A percentile compares a stretch with the other conserved stretches of the same genome.
Conservation (phyloP, 2,888 invertebrate genomes). For the Thymelicus acteon region DNA sequence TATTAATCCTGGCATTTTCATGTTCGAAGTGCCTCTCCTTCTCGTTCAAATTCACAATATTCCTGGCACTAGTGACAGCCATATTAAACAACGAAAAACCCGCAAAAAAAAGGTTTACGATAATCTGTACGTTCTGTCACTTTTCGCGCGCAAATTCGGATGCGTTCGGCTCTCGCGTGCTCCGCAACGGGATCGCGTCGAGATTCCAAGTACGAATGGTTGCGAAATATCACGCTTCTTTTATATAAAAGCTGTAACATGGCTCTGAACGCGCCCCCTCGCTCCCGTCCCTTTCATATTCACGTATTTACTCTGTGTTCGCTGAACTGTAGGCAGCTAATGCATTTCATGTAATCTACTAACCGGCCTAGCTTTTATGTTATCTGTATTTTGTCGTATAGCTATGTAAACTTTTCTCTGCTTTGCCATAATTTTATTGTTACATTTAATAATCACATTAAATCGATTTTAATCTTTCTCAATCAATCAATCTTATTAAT, state of each 20-base stretch:
- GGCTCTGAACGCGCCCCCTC: constrained; percentile 66
- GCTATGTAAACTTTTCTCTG: too few species aligned
- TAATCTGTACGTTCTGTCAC: constrained; percentile 62
- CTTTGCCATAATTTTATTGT: too few species aligned
- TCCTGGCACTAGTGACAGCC: constrained; percentile 77
- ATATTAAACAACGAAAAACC: constrained; percentile 57
- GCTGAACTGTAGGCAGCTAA: constrained; percentile 24
- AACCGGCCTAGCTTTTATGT: neutral
- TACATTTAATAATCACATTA: too few species aligned
- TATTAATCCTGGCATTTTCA: constrained; percentile 74
- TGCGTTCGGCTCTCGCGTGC: constrained; percentile 66
- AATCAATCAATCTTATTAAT: too few species aligned
- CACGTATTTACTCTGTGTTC: constrained; percentile 33
- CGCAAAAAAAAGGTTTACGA: constrained; percentile 38
- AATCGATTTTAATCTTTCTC: too few species aligned
- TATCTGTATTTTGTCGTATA: too few species aligned
- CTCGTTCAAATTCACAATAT: constrained; percentile 74
- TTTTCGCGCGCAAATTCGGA: constrained; percentile 65
- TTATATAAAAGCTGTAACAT: constrained; percentile 72
- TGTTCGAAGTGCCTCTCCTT: constrained; percentile 68
- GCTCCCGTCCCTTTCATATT: constrained; percentile 70
- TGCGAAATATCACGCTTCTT: constrained; percentile 75
- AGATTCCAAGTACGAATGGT: constrained; percentile 80
- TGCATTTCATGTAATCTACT: constrained; percentile 6
- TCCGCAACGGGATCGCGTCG: constrained; percentile 70